phyloP scores from a whole-genome alignment of 2,113 vertebrate genomes.

The Origma solitaria region DNA sequence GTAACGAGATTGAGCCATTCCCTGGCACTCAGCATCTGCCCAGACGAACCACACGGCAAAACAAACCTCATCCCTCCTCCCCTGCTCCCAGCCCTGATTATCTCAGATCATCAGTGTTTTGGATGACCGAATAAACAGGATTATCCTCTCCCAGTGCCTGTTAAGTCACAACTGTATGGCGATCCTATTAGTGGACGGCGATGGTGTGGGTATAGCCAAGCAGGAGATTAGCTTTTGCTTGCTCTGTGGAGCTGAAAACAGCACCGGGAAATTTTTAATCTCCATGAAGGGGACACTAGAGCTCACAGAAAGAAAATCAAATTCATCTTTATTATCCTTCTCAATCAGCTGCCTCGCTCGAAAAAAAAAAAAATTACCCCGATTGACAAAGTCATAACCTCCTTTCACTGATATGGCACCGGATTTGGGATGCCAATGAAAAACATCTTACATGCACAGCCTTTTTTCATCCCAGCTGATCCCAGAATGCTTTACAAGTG shows the following conservation, averaged over 20 bases:
- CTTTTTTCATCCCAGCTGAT: neutral
- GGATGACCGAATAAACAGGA: constrained; percentile 61
- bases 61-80: neutral
- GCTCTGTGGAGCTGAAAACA: constrained; percentile 38
- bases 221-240: constrained; percentile 49
- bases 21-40: neutral
- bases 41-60: neutral
- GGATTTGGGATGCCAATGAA: neutral
- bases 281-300: constrained; percentile 36
- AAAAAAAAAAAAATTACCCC: neutral
- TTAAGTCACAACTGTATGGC: constrained; percentile 31
- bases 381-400: neutral
- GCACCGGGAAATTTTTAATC: constrained; percentile 52
- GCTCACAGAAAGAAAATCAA: constrained; percentile 17
- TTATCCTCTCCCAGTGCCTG: constrained; percentile 45
- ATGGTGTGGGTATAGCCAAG: neutral
- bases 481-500: neutral
- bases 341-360: neutral
- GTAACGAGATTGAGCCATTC: neutral
- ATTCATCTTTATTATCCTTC: constrained; percentile 12
- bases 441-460: neutral
- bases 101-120: constrained; percentile 46
- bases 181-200: constrained; percentile 41
- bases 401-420: neutral
- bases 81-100: neutral